phyloP scores from a whole-genome alignment of 2,113 vertebrate genomes.

The Urocitellus parryii region DNA sequence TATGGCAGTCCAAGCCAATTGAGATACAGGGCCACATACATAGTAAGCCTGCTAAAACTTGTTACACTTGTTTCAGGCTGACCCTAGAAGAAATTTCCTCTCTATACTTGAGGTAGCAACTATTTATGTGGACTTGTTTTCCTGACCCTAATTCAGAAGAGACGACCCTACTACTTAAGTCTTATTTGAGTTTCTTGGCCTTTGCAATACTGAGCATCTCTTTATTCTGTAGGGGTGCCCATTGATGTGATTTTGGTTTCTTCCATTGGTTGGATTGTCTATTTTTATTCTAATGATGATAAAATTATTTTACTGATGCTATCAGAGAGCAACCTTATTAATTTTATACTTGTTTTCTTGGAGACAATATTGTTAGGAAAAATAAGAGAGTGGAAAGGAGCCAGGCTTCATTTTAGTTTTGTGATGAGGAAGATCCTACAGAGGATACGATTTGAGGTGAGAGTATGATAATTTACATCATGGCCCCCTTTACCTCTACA shows the following conservation, averaged over 20 bases:
- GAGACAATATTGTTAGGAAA: background rate
- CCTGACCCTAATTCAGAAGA: background rate
- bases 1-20: background rate
- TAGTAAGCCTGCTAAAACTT: background rate
- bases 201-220: background rate
- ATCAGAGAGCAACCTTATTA: background rate
- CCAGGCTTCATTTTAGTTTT: background rate
- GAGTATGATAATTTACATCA: background rate
- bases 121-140: background rate
- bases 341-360: background rate
- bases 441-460: background rate
- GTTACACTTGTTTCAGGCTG: background rate
- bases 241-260: background rate
- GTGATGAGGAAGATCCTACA: background rate
- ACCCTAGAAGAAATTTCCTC: background rate
- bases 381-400: slow-evolving; percentile 15
- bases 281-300: background rate
- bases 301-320: background rate
- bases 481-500: background rate
- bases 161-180: background rate
- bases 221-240: background rate
- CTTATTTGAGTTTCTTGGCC: background rate
- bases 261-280: background rate
- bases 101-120: slow-evolving; percentile 1
- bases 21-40: background rate